A percentile compares a stretch with the other conserved stretches of the same genome.
Conservation (phyloP, 2,113 vertebrate genomes). For the Leptodactylus fuscus region DNA sequence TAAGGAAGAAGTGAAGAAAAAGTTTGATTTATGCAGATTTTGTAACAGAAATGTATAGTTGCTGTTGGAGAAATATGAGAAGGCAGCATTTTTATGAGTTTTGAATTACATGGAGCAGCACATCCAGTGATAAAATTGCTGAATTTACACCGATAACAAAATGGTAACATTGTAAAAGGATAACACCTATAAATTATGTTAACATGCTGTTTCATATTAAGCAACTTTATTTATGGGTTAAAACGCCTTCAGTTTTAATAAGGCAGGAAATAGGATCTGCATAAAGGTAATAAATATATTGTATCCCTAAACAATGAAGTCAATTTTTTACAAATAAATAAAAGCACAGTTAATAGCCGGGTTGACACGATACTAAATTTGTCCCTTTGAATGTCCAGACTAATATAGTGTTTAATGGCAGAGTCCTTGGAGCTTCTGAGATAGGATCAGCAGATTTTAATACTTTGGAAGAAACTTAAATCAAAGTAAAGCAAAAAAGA, state of each 20-base stretch:
- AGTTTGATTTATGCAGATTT: conserved; percentile 51
- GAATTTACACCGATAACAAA: conserved; percentile 60
- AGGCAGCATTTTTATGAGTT: conserved; percentile 54
- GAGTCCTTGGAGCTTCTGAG: conserved; percentile 19
- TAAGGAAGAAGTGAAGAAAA: background rate
- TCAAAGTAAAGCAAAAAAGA: background rate
- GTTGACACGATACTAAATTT: conserved; percentile 40
- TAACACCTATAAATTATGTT: conserved; percentile 57
- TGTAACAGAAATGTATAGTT: conserved; percentile 39
- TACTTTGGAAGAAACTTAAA: background rate
- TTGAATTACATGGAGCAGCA: conserved; percentile 52
- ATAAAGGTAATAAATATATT: conserved; percentile 47
- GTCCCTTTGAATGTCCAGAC: conserved; percentile 1
- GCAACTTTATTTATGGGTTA: conserved; percentile 43
- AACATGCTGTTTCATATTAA: conserved; percentile 51
- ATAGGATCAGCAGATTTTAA: conserved; percentile 3
- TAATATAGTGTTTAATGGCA: conserved; percentile 20
- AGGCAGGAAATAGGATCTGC: conserved; percentile 43
- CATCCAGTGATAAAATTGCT: conserved; percentile 53
- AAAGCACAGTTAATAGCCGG: conserved; percentile 44
- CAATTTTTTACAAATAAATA: conserved; percentile 18
- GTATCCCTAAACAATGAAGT: conserved; percentile 51
- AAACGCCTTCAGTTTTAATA: conserved; percentile 58
- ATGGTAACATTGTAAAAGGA: conserved; percentile 56
- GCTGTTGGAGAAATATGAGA: conserved; percentile 52